Base-by-base conservation (phyloP, 1,140 invertebrate genomes). In the Papilio dardanus region DNA sequence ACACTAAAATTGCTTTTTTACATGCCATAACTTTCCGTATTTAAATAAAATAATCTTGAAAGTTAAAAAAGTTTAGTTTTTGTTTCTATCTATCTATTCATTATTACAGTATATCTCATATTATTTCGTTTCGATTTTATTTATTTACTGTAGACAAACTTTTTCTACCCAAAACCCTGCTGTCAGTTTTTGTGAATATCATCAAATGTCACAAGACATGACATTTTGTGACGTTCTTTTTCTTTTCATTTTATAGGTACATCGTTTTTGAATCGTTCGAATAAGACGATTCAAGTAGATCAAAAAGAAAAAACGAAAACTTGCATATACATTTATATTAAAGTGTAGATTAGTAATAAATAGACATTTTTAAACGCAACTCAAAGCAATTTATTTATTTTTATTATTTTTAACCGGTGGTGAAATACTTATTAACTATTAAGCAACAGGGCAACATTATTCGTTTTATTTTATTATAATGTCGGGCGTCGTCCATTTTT, bases 401-500 rank as follows among this genome's bases (percentile, higher is more conserved):
- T 16, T 4, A 3, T n/a, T 19, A 16, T 42, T 16, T 42, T 46
- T 46, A n/a, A 46, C n/a, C 19, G 16, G 16, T n/a, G n/a, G 16
- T 6, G 6, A 46, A 4, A 46, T 19, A n/a, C 4, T 46, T 19
- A 7, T 46, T 19, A 19, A 46, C 19, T 19, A 7, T 46, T 19
- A 19, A 46, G 16, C n/a, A 46, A 16, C 35, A n/a, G n/a, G 69
- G 42, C 69, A 71, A 71, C 69, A 71, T 50, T 71, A 35, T 31
- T 46, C 14, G 40, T n/a, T n/a, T n/a, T n/a, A n/a, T n/a, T n/a
- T n/a, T n/a, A n/a, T n/a, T 42, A 10, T 6, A 31, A 28, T 71
- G 75, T 78, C 76, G 74, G 68, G 37, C 62, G 79, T 84, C 83
- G 73, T 84, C 86, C 86, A 87, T 86, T 85, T 86, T 79, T 85